Conservation (phyloP, 1,140 invertebrate species). For the Eumaeus atala region DNA sequence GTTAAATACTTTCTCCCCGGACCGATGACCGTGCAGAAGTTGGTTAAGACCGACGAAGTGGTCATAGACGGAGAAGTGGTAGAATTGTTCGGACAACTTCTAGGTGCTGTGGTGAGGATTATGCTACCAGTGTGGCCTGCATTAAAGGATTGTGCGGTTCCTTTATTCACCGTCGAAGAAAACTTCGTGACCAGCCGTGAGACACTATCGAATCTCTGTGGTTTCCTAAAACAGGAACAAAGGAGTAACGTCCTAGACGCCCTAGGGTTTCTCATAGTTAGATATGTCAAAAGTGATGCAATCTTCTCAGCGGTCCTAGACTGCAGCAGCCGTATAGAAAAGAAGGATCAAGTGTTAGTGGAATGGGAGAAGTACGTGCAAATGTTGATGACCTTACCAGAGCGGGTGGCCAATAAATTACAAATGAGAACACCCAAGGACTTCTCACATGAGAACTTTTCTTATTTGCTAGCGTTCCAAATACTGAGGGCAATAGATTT, state of each 20-base stretch:
- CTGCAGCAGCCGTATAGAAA: conserved; percentile 24
- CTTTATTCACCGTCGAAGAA: conserved; percentile 74
- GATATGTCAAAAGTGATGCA: conserved; percentile 75
- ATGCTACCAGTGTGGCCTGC: conserved; percentile 42
- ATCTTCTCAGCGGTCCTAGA: conserved; percentile 72
- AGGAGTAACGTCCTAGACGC: conserved; percentile 33
- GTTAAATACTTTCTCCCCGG: conserved; percentile 72
- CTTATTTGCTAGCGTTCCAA: conserved; percentile 77
- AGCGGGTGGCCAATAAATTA: conserved; percentile 79
- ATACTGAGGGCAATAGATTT: conserved; percentile 76
- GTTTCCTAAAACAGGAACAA: conserved; percentile 65
- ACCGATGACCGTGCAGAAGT: conserved; percentile 77
- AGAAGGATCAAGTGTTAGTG: conserved; percentile 20
- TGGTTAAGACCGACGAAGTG: conserved; percentile 42
- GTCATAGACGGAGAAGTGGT: conserved; percentile 23
- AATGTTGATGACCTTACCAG: conserved; percentile 78
- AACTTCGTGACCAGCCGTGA: conserved; percentile 70
- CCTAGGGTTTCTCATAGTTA: conserved; percentile 63
- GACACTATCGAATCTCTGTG: conserved; percentile 62
- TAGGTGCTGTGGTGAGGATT: conserved; percentile 22
- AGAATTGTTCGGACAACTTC: conserved; percentile 31
- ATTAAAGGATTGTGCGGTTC: conserved; percentile 50
- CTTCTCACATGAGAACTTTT: conserved; percentile 77
- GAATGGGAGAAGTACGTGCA: conserved; percentile 76
- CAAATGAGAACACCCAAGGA: conserved; percentile 72